phyloP scores from a whole-genome alignment of 2,888 invertebrate genomes.

The Gari tellinella region DNA sequence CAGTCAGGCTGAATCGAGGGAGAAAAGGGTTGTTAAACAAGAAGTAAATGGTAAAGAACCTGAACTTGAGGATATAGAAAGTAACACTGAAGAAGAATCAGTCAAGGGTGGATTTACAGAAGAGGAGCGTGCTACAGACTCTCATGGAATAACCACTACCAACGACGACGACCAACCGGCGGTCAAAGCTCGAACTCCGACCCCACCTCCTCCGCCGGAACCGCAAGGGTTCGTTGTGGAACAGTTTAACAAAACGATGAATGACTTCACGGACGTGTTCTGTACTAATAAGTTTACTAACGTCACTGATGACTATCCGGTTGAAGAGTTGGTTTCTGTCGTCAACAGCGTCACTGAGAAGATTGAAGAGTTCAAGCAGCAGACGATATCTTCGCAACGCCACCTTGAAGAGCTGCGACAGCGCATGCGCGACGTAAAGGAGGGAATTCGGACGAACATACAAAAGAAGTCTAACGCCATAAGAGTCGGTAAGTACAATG shows the following conservation, averaged over 20 bases:
- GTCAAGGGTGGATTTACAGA: too few relatives aligned
- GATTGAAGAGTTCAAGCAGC: constrained; percentile 72
- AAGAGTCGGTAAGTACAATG: constrained; percentile 63
- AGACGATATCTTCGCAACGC: constrained; percentile 65
- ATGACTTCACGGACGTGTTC: constrained; percentile 65
- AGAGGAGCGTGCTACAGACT: too few relatives aligned
- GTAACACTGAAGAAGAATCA: too few relatives aligned
- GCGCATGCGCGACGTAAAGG: constrained; percentile 71
- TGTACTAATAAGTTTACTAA: constrained; percentile 62
- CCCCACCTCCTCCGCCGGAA: constrained; percentile 31
- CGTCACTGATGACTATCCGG: constrained; percentile 71
- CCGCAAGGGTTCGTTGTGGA: constrained; percentile 66
- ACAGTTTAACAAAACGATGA: constrained; percentile 66
- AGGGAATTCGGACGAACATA: constrained; percentile 70
- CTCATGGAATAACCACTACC: neutral
- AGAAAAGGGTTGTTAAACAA: too few relatives aligned
- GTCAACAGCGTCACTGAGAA: constrained; percentile 64
- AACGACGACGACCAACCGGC: constrained; percentile 10
- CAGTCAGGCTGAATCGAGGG: too few relatives aligned
- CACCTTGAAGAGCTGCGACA: constrained; percentile 69
- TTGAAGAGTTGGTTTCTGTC: constrained; percentile 70
- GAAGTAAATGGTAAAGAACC: too few relatives aligned
- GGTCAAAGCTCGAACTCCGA: neutral
- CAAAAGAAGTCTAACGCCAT: constrained; percentile 68
- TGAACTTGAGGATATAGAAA: too few relatives aligned